Base-by-base conservation (phyloP, 2,888 invertebrate genomes). In the Apamea crenata region DNA sequence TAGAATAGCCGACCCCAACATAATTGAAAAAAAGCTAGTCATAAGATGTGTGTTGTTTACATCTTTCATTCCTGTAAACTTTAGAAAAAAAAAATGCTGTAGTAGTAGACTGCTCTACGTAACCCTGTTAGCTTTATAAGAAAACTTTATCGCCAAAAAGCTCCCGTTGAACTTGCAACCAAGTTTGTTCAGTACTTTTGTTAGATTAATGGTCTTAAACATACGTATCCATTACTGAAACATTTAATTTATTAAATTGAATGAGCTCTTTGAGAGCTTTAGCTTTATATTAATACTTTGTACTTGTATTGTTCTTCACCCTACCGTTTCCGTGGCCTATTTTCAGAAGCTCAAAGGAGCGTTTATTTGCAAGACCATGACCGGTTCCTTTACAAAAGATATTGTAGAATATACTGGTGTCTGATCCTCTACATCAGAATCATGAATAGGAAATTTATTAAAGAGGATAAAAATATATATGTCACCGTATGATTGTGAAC, bases 151-250 rank as follows among this genome's bases (percentile, higher is more conserved):
- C 79, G 63, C 76, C 61, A 65, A 87, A 87, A 84, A 87, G 79
- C 66, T 78, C 69, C 74, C 70, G 76, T 87, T 78, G 66, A 83
- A 86, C 83, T 82, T 86, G 36, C 29, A 79, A 78, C 29, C 50
- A 77, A 81, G 70, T 89, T 87, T 80, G 63, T 83, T 87, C 67
- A 65, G 69, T 73, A 88, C 81, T 87, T 84, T 74, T 82, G 73
- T 87, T 84, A 87, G 77, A 80, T 82, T 80, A 77, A 87, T 78
- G 75, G 80, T 36, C 66, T 87, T 79, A 74, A 86, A 71, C 79
- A 73, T 74, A 84, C 78, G 81, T 72, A 77, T 78, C 67, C 72
- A 84, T 83, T 71, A 76, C 72, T 61, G 18, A 72, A 84, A 87
- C 80, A 77, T 87, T 74, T 70, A 84, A 89, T 81, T 84, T 84